These are phyloP conservation scores for Petrophora chlorosata DNA, from an alignment of 2,888 invertebrate species.

Conservation along the genomic window DNA sequence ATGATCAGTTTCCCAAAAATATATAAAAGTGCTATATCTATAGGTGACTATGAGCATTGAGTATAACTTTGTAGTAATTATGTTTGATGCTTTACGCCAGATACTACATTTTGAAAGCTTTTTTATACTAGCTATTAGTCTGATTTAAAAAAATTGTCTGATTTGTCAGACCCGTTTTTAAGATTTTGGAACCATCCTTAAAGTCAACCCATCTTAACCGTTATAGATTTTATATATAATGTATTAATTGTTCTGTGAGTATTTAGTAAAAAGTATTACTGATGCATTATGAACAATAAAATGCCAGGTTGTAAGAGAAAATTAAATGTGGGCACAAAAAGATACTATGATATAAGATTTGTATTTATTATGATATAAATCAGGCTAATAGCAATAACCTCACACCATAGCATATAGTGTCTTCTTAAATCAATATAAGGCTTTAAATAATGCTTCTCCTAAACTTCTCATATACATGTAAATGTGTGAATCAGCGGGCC, in stretches of 20 bases:
- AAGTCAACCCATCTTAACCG: too few relatives aligned
- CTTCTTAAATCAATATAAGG: background rate
- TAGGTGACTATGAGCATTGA: constrained; percentile 37
- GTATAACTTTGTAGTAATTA: constrained; percentile 19
- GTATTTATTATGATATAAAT: background rate
- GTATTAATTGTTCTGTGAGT: too few relatives aligned
- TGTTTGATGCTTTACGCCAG: constrained; percentile 9
- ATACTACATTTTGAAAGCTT: background rate
- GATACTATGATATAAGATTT: too few relatives aligned
- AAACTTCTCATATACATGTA: constrained; percentile 1
- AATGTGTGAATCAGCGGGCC: constrained; percentile 9
- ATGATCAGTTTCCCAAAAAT: constrained; percentile 10
- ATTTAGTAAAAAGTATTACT: too few relatives aligned
- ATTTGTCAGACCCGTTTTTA: too few relatives aligned
- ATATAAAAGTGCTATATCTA: constrained; percentile 14
- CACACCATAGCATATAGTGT: background rate
- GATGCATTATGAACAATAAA: too few relatives aligned
- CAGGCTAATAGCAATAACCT: background rate
- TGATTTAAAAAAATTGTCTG: too few relatives aligned
- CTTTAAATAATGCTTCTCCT: constrained; percentile 6
- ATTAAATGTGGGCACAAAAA: too few relatives aligned
- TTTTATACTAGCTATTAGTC: background rate
- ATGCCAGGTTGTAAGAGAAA: too few relatives aligned
- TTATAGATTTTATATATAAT: too few relatives aligned
- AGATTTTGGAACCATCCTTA: too few relatives aligned